These are phyloP conservation scores for Misgurnus anguillicaudatus DNA, from an alignment of 2,113 vertebrate species.

Conservation along the genomic window DNA sequence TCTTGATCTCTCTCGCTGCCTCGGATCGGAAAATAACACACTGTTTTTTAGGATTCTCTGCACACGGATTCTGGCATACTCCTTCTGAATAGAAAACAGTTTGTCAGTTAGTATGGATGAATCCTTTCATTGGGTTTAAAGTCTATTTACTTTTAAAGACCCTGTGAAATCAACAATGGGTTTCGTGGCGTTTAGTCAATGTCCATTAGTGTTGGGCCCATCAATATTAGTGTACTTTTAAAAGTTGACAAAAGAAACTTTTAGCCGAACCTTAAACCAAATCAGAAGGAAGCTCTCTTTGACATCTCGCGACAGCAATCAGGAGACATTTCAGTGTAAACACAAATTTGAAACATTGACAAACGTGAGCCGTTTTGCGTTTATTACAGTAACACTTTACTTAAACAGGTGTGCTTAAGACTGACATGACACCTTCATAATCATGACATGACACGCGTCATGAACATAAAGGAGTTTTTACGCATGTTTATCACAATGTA, in stretches of 20 bases:
- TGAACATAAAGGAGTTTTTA: too few species aligned
- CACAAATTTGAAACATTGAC: too few species aligned
- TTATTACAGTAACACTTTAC: too few species aligned
- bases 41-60: conserved; percentile 14
- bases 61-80: conserved; percentile 10
- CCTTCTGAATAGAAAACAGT: conserved; percentile 13
- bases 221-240: neutral
- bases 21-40: conserved; percentile 12
- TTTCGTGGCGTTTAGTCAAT: neutral
- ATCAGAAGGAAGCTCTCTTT: too few species aligned
- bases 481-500: too few species aligned
- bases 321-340: too few species aligned
- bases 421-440: too few species aligned
- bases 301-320: too few species aligned
- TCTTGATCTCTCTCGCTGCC: conserved; percentile 21
- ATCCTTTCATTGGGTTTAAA: conserved; percentile 15
- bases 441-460: too few species aligned
- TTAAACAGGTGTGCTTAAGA: too few species aligned
- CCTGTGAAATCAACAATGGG: neutral
- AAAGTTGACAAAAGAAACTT: neutral
- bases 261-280: too few species aligned
- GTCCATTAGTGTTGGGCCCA: neutral
- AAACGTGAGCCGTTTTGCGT: too few species aligned
- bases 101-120: conserved; percentile 11
- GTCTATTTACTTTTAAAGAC: conserved; percentile 21